Percentiles rank a stretch among this genome's conserved stretches.
Conservation (phyloP, 2,113 vertebrate species). For the Daubentonia madagascariensis region DNA sequence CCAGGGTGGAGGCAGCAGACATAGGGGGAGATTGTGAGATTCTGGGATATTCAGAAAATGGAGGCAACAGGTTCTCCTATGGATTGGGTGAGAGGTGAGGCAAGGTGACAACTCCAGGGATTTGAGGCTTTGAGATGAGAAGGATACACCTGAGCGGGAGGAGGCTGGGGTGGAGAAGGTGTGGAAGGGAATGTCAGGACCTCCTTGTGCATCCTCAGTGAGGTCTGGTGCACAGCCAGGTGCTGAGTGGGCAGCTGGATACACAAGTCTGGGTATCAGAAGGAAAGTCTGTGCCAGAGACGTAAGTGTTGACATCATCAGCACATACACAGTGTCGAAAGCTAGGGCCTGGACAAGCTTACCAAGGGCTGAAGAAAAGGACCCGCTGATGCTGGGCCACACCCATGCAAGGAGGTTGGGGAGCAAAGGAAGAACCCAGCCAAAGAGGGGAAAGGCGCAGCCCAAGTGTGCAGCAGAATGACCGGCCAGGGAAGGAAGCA, state of each 20-base stretch:
- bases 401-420: neutral
- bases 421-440: neutral
- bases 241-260: fast-evolving
- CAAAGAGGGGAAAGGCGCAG: neutral
- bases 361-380: fast-evolving
- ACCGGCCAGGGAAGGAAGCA: neutral
- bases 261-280: neutral
- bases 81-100: neutral
- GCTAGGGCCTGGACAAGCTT: fast-evolving
- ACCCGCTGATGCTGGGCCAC: fast-evolving
- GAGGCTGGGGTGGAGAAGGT: no score
- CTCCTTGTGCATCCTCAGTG: fast-evolving
- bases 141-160: neutral
- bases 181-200: neutral
- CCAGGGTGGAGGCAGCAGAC: neutral
- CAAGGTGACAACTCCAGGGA: fast-evolving
- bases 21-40: neutral
- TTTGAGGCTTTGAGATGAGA: no score
- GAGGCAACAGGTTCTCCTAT: neutral
- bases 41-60: neutral
- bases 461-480: fast-evolving
- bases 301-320: fast-evolving
- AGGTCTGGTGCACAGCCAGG: fast-evolving
- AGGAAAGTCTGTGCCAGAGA: neutral
- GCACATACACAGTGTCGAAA: fast-evolving